These are phyloP conservation scores for Caenorhabditis afra DNA, from an alignment of 2,888 invertebrate species.

Conservation along the genomic window DNA sequence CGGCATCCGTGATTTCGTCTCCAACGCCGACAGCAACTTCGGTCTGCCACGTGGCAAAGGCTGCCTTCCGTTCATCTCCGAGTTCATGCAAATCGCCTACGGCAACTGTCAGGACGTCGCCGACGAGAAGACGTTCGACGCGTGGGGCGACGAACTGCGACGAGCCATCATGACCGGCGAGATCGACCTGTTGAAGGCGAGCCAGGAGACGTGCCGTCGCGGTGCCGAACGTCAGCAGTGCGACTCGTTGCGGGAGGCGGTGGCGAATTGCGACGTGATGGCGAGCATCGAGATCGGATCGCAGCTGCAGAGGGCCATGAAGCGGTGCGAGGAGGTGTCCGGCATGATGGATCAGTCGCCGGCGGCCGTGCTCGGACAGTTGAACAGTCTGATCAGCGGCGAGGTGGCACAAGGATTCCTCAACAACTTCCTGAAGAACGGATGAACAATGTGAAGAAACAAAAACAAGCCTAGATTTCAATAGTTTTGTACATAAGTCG, in stretches of 20 bases:
- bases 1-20: constrained; percentile 72
- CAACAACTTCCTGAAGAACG: constrained; percentile 76
- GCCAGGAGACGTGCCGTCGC: constrained; percentile 79
- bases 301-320: constrained; percentile 73
- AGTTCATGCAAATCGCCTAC: constrained; percentile 79
- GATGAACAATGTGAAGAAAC: constrained; percentile 17
- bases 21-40: constrained; percentile 75
- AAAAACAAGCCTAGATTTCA: not conserved
- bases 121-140: constrained; percentile 78
- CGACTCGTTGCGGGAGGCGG: constrained; percentile 74
- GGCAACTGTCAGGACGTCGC: constrained; percentile 79
- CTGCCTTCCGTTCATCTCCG: constrained; percentile 79
- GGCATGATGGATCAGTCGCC: constrained; percentile 80
- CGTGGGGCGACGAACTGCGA: constrained; percentile 77
- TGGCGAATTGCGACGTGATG: constrained; percentile 78
- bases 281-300: constrained; percentile 68
- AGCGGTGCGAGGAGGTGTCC: constrained; percentile 78
- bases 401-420: constrained; percentile 80
- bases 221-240: constrained; percentile 79
- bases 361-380: constrained; percentile 72
- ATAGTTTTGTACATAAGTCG: constrained; percentile 14
- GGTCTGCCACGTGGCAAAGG: constrained; percentile 77
- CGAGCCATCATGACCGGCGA: constrained; percentile 75
- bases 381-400: constrained; percentile 76
- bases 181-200: constrained; percentile 78